These are phyloP conservation scores for Dinomys branickii DNA, from an alignment of 2,113 vertebrate genomes.

Conservation along the genomic window DNA sequence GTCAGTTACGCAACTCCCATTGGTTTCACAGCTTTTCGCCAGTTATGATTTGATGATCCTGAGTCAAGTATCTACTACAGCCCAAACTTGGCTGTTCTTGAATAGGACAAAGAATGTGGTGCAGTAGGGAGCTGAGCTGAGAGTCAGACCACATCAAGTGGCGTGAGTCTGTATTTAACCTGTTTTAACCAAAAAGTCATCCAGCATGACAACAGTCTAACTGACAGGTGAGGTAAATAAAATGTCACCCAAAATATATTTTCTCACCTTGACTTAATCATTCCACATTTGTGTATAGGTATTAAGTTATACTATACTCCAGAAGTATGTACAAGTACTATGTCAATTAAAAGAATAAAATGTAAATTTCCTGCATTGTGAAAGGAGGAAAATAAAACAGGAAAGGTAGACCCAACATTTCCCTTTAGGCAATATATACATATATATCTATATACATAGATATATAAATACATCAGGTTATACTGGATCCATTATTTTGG, in stretches of 20 bases:
- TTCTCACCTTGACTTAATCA: background rate
- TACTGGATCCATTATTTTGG: background rate
- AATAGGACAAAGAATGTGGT: no score
- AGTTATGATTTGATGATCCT: background rate
- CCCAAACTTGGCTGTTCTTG: background rate
- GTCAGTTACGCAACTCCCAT: background rate
- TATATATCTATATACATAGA: no score
- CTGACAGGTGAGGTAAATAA: background rate
- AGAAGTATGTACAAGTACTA: background rate
- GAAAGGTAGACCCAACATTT: background rate
- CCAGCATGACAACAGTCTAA: background rate
- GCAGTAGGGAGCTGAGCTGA: background rate
- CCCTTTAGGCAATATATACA: background rate
- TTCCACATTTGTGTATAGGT: background rate
- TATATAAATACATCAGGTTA: background rate
- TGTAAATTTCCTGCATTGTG: background rate
- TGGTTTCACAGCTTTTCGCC: background rate
- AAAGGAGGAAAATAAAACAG: background rate
- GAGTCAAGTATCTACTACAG: no score
- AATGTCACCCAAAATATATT: background rate
- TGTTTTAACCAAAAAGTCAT: background rate
- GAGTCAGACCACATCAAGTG: background rate
- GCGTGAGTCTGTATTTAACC: background rate
- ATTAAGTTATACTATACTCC: background rate
- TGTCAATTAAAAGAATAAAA: background rate